A percentile compares a stretch with the other conserved stretches of the same genome.
Conservation (phyloP, 2,113 vertebrate species). For the Nesospiza acunhae region DNA sequence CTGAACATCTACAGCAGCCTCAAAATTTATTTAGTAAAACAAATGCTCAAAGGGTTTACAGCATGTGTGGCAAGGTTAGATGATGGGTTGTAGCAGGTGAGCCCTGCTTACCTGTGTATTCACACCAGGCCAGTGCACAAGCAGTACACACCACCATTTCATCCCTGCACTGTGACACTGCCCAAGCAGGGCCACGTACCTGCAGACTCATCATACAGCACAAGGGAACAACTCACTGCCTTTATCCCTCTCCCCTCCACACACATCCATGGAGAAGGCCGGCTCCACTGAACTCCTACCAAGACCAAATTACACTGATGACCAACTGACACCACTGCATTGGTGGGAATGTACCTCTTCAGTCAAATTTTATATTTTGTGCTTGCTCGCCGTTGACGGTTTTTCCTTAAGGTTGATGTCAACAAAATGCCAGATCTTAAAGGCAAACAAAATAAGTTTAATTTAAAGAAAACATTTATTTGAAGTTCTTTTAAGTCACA, state of each 20-base stretch:
- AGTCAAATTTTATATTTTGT: background rate
- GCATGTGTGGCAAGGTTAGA: conserved; percentile 16
- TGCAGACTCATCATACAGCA: background rate
- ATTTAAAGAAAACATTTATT: conserved; percentile 74
- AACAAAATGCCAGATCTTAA: conserved; percentile 38
- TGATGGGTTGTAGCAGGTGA: conserved; percentile 2
- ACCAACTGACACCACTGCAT: background rate
- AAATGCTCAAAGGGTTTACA: conserved; percentile 48
- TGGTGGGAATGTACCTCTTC: background rate
- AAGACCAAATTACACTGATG: background rate
- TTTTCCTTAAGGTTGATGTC: background rate
- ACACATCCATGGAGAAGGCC: fast-evolving
- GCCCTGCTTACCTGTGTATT: background rate
- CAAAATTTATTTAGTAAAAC: conserved; percentile 11
- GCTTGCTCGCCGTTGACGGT: background rate
- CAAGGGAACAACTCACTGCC: background rate
- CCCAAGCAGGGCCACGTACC: background rate
- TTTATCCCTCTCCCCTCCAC: background rate
- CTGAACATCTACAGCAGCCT: conserved; percentile 62
- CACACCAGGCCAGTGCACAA: background rate
- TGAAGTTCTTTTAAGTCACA: conserved; percentile 58
- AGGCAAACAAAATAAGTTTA: conserved; percentile 38
- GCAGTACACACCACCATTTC: background rate
- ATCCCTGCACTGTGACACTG: background rate
- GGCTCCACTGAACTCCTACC: background rate